Conservation (phyloP, 1,140 invertebrate species). For the Cecropterus lyciades region DNA sequence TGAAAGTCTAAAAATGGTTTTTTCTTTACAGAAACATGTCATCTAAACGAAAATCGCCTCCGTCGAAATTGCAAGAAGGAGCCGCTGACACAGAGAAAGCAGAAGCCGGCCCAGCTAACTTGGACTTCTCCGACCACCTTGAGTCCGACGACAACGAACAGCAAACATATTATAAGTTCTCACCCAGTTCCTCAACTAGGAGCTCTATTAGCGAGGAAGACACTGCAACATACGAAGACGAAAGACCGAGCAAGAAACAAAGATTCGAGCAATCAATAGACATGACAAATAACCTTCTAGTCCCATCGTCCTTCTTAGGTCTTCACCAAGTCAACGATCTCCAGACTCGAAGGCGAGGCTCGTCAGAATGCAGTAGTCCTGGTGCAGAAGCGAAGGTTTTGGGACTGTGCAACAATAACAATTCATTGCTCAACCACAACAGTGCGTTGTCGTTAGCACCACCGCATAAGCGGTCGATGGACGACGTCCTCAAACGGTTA, state of each 20-base stretch:
- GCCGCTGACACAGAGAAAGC: constrained; percentile 83
- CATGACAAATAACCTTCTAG: constrained; percentile 84
- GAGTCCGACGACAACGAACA: constrained; percentile 73
- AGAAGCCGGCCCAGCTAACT: constrained; percentile 73
- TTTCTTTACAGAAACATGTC: constrained; percentile 92
- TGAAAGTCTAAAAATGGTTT: constrained; percentile 30
- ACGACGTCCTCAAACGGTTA: constrained; percentile 93
- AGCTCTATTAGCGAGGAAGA: constrained; percentile 87
- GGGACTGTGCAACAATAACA: constrained; percentile 82
- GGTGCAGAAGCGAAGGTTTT: constrained; percentile 85
- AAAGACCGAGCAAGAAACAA: constrained; percentile 82
- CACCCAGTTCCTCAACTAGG: constrained; percentile 84
- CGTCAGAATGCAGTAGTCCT: constrained; percentile 89
- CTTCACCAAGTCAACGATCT: constrained; percentile 84
- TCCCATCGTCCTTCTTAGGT: constrained; percentile 80
- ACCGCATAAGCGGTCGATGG: constrained; percentile 90
- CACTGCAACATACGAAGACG: constrained; percentile 82
- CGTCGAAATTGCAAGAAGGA: constrained; percentile 94
- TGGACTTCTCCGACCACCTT: constrained; percentile 74
- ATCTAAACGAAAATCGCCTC: constrained; percentile 96
- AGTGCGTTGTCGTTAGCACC: constrained; percentile 74
- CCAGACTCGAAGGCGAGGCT: constrained; percentile 82
- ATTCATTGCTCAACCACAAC: constrained; percentile 81
- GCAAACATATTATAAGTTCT: constrained; percentile 83
- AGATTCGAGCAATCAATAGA: constrained; percentile 78